Evolutionary conservation across 2,888 invertebrate genomes (phyloP), one percentile per base, ranked within the genome.

Genomic region (Cacoxenus indagator): DNA sequence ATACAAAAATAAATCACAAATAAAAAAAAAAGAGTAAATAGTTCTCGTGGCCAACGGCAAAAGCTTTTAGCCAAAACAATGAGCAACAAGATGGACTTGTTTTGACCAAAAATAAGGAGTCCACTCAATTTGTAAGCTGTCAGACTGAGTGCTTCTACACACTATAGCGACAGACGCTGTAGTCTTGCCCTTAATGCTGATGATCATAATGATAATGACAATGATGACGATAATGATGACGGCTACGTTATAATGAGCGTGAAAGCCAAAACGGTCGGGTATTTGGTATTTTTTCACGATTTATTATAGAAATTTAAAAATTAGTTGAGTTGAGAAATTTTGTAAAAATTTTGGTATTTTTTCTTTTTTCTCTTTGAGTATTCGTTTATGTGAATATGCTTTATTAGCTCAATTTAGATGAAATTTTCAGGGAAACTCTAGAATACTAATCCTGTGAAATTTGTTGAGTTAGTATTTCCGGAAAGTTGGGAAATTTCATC

Each of bases 171-270:
- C 22, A 19, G 22, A 19, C 22, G 48, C 19, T 51, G 22, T 6
- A 19, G 22, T 17, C 19, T 5, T 17, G 66, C 26, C 4, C 17
- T 0, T 31, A 17, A 2, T 14, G 72, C 48, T 65, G 62, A 37
- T 45, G 48, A 2, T 24, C 45, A 22, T 46, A 9, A 19, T 26
- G 64, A 8, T 48, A 19, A 14, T 22, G 61, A 48, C 26, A 65
- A 45, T 61, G 62, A 46, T 51, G 68, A 67, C 8, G 59, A 43
- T 46, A 48, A 19, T 9, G 48, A 31, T 46, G 51, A 67, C 26
- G 69, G 43, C 66, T 82, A 78, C 83, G 80, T 83, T 83, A 84
- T 83, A 80, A 80, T 83, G 82, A 82, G 70, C 73, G 68, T 65
- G 65, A 71, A 82, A 83, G 82, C 79, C 64, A 54, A 4, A 48